Evolutionary conservation across 2,888 invertebrate genomes (phyloP).

Genomic region (Melolontha melolontha): DNA sequence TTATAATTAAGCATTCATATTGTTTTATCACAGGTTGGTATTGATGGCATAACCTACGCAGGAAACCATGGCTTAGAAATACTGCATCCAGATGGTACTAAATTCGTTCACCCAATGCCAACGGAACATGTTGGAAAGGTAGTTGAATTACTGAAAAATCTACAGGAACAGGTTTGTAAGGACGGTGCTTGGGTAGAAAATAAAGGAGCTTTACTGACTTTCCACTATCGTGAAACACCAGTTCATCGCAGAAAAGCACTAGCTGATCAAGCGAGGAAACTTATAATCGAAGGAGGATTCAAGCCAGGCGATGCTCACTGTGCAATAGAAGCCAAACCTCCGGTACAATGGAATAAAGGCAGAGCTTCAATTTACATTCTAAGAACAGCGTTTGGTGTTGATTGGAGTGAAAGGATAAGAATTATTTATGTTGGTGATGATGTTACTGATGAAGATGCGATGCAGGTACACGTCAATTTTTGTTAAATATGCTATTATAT

Average conservation of each 20-base stretch:
- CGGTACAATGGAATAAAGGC: slow-evolving; percentile 92
- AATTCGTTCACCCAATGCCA: slow-evolving; percentile 92
- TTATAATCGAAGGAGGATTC: slow-evolving; percentile 84
- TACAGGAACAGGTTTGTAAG: slow-evolving; percentile 87
- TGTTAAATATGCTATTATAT: too few relatives aligned
- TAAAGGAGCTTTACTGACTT: slow-evolving; percentile 87
- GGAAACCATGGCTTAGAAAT: slow-evolving; percentile 92
- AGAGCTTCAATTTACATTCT: slow-evolving; percentile 91
- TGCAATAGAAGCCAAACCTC: slow-evolving; percentile 91
- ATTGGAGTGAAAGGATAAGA: slow-evolving; percentile 91
- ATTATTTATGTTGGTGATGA: slow-evolving; percentile 93
- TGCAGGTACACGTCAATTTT: slow-evolving; percentile 74
- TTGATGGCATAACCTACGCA: slow-evolving; percentile 90
- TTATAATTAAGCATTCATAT: too few relatives aligned
- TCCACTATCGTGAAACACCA: slow-evolving; percentile 89
- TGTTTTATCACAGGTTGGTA: slow-evolving; percentile 73
- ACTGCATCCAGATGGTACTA: slow-evolving; percentile 89
- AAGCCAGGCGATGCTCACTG: slow-evolving; percentile 84
- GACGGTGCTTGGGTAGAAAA: slow-evolving; percentile 95
- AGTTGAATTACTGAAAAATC: slow-evolving; percentile 78
- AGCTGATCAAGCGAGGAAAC: slow-evolving; percentile 76
- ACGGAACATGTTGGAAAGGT: slow-evolving; percentile 85
- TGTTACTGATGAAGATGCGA: slow-evolving; percentile 90
- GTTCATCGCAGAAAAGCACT: slow-evolving; percentile 74
- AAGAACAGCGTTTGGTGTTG: slow-evolving; percentile 89